phyloP scores from a whole-genome alignment of 2,797 vertebrate species.

The Microcaecilia unicolor region DNA sequence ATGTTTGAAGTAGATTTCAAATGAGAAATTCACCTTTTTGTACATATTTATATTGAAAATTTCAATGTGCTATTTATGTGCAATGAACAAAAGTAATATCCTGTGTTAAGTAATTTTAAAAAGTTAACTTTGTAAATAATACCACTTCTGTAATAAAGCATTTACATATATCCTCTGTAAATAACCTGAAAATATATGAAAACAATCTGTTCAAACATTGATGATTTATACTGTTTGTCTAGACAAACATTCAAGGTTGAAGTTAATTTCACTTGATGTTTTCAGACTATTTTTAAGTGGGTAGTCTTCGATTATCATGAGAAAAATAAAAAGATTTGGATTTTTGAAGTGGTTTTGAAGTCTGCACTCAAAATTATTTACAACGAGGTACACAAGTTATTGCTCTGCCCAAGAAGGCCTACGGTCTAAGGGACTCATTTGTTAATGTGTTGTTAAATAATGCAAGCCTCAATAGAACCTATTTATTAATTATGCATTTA shows the following conservation, averaged over 20 bases:
- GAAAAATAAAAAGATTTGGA: too few relatives aligned
- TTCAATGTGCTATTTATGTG: constrained; percentile 39
- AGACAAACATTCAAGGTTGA: constrained; percentile 18
- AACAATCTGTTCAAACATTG: constrained; percentile 16
- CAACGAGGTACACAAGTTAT: too few relatives aligned
- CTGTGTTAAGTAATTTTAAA: constrained; percentile 53
- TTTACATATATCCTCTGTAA: too few relatives aligned
- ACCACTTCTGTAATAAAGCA: constrained; percentile 19
- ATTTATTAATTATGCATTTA: too few relatives aligned
- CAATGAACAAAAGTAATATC: constrained; percentile 41
- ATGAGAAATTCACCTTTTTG: constrained; percentile 32
- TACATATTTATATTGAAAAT: constrained; percentile 41
- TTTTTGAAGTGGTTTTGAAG: too few relatives aligned
- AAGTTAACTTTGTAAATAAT: constrained; percentile 41
- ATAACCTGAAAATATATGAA: too few relatives aligned
- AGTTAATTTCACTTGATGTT: constrained; percentile 3
- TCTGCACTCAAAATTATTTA: too few relatives aligned
- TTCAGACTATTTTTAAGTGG: background rate
- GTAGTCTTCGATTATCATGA: background rate
- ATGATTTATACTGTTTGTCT: constrained; percentile 17
- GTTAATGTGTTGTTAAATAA: too few relatives aligned
- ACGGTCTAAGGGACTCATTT: too few relatives aligned
- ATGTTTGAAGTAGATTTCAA: constrained; percentile 42
- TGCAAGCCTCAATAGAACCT: too few relatives aligned
- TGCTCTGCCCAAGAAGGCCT: too few relatives aligned